Evolutionary conservation across 2,113 vertebrate genomes (phyloP).

Genomic region (Dipodomys spectabilis): DNA sequence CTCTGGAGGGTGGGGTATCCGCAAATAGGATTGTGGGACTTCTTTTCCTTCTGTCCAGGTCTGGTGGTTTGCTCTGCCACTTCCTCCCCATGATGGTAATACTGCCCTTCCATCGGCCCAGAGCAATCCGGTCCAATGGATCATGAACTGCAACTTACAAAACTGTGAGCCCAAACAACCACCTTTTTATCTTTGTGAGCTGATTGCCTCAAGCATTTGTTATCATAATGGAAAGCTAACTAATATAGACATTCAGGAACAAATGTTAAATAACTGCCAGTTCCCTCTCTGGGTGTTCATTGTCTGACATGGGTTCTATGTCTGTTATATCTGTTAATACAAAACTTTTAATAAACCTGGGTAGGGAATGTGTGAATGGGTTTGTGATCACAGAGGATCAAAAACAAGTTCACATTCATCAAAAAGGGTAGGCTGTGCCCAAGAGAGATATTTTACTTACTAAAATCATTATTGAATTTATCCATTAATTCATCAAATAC

Average conservation of each 20-base stretch:
- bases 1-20: too few relatives aligned
- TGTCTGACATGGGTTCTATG: not conserved
- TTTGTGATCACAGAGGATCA: not conserved
- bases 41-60: not conserved
- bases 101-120: not conserved
- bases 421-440: not conserved
- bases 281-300: not conserved
- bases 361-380: not conserved
- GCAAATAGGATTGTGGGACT: not conserved
- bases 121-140: not conserved
- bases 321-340: not conserved
- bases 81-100: not conserved
- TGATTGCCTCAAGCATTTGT: not conserved
- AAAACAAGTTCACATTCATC: not conserved
- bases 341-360: not conserved
- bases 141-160: not conserved
- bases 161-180: not conserved
- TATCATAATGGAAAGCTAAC: not conserved
- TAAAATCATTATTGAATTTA: slow-evolving; percentile 91
- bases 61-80: not conserved
- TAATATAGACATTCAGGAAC: not conserved
- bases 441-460: slow-evolving; percentile 86
- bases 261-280: not conserved
- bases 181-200: not conserved
- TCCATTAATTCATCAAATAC: slow-evolving; percentile 97